Percentiles rank a stretch among this genome's conserved stretches.
phyloP scores from a whole-genome alignment of 2,888 invertebrate species.

The Physocephala rufipes region DNA sequence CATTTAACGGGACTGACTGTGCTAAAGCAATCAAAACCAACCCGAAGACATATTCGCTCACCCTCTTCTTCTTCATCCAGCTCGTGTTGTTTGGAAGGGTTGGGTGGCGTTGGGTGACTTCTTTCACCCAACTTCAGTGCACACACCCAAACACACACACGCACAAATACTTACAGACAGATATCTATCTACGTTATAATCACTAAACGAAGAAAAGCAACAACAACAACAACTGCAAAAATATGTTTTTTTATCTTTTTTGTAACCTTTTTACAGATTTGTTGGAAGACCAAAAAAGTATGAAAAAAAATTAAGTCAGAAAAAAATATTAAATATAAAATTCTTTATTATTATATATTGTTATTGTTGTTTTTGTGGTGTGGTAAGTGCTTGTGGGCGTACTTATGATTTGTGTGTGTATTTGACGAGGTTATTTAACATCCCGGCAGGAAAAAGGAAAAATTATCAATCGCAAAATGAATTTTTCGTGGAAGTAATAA shows the following conservation, averaged over 20 bases:
- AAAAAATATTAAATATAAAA: too few species aligned
- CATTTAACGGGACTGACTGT: too few species aligned
- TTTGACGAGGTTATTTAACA: not conserved
- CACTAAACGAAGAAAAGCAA: not conserved
- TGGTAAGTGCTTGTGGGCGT: slow-evolving; percentile 41
- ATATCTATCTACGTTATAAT: not conserved
- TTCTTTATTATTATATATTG: slow-evolving; percentile 20
- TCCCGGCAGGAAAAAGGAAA: too few species aligned
- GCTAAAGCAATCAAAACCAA: too few species aligned
- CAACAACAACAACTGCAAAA: too few species aligned
- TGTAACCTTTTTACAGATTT: slow-evolving; percentile 14
- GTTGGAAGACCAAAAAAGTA: slow-evolving; percentile 1
- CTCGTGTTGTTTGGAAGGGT: not conserved
- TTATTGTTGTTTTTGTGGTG: slow-evolving; percentile 37
- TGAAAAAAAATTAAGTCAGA: not conserved
- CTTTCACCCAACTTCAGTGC: not conserved
- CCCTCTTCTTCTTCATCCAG: not conserved
- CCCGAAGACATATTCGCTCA: too few species aligned
- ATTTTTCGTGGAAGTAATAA: too few species aligned
- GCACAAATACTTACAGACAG: too few species aligned
- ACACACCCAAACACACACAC: slow-evolving; percentile 14
- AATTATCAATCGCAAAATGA: too few species aligned
- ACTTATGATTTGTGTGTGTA: slow-evolving; percentile 4
- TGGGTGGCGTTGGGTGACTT: not conserved
- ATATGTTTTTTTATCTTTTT: too few species aligned